phyloP scores from a whole-genome alignment of 92 coral and sea anemone species.

The Meandrina meandrites region DNA sequence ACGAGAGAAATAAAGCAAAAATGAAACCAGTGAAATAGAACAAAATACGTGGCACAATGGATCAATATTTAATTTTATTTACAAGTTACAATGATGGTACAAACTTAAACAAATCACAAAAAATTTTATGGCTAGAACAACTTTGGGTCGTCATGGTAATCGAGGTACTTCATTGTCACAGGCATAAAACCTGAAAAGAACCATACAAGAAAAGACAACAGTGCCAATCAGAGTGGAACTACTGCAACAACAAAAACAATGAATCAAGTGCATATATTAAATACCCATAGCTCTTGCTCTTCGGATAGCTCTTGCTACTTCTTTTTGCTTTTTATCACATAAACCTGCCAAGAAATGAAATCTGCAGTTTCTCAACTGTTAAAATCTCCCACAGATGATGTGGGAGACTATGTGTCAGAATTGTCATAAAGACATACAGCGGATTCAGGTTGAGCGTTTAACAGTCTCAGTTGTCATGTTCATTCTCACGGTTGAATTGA shows the following conservation, averaged over 20 bases:
- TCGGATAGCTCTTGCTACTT: constrained; percentile 79
- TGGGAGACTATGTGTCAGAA: too few relatives aligned
- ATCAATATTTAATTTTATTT: background rate
- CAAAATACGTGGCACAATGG: background rate
- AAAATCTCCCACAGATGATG: background rate
- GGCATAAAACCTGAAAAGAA: constrained; percentile 92
- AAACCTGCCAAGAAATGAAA: constrained; percentile 60
- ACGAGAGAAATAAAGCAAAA: background rate
- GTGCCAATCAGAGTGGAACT: background rate
- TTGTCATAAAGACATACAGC: background rate
- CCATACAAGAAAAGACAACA: background rate
- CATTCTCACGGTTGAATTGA: too few relatives aligned
- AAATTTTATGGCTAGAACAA: constrained; percentile 62
- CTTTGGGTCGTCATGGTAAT: constrained; percentile 87
- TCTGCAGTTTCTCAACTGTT: background rate
- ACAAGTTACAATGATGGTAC: background rate
- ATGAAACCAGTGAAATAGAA: background rate
- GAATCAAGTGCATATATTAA: background rate
- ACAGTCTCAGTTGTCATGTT: too few relatives aligned
- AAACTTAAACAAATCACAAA: background rate
- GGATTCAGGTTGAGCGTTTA: too few relatives aligned
- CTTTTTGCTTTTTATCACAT: constrained; percentile 83
- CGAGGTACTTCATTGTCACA: constrained; percentile 91
- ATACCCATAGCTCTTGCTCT: constrained; percentile 94
- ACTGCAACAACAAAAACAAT: background rate